Percentiles rank a stretch among this genome's conserved stretches.
phyloP scores from a whole-genome alignment of 1,140 invertebrate species.

The Ceratitis capitata region DNA sequence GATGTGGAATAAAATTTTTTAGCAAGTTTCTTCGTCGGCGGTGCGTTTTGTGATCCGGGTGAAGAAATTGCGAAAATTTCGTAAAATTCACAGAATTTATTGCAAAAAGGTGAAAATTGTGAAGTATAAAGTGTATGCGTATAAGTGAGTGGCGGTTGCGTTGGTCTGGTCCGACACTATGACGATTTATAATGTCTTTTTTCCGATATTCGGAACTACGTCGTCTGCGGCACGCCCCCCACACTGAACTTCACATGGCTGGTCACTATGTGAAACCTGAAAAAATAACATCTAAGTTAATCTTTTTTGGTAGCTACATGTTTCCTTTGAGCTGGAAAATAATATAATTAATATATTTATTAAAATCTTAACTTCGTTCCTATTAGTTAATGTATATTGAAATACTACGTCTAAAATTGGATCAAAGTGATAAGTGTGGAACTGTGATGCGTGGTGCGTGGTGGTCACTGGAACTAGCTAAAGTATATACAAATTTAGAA shows the following conservation, averaged over 20 bases:
- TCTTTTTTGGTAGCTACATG: neutral
- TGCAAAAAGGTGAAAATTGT: constrained; percentile 45
- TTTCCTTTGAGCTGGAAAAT: neutral
- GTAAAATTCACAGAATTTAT: constrained; percentile 45
- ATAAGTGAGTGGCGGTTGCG: constrained; percentile 14
- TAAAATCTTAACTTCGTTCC: neutral
- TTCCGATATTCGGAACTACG: neutral
- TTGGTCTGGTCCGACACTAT: neutral
- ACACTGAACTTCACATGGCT: neutral
- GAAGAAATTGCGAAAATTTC: constrained; percentile 46
- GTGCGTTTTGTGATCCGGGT: constrained; percentile 46
- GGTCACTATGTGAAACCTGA: neutral
- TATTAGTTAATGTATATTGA: neutral
- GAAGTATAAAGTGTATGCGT: constrained; percentile 34
- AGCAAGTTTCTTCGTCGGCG: constrained; percentile 46
- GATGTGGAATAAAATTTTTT: constrained; percentile 44
- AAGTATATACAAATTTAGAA: neutral
- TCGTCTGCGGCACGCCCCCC: constrained; percentile 21
- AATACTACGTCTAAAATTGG: neutral
- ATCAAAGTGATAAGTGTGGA: neutral
- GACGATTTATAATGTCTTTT: constrained; percentile 2
- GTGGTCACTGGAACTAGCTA: neutral
- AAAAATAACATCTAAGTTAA: neutral
- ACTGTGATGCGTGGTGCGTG: neutral
- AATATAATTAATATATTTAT: neutral